A percentile compares a stretch with the other conserved stretches of the same genome.
Evolutionary conservation across 2,797 vertebrate species (phyloP).

Genomic region (Pseudocheirus occidentalis): DNA sequence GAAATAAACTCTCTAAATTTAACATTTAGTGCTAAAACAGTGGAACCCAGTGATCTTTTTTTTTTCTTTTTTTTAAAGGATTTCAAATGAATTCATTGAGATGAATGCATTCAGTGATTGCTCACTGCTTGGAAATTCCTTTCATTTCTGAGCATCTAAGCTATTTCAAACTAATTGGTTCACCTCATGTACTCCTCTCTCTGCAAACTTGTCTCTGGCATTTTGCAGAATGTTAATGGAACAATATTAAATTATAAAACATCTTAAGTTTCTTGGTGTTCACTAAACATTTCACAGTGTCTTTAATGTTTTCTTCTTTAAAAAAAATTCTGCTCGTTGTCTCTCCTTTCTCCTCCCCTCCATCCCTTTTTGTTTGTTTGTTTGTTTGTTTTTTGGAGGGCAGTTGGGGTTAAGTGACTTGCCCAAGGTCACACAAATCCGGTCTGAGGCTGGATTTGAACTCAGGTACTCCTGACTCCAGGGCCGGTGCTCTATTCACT

Average conservation of each 20-base stretch:
- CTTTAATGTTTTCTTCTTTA: background rate
- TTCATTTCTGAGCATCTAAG: background rate
- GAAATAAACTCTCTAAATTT: conserved; percentile 19
- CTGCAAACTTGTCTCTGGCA: conserved; percentile 23
- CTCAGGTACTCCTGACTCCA: too few species aligned
- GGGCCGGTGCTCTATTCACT: too few species aligned
- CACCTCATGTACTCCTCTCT: conserved; percentile 3
- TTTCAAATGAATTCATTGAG: background rate
- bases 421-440: too few species aligned
- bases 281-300: background rate
- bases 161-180: background rate
- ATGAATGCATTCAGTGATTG: background rate
- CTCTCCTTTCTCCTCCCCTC: background rate
- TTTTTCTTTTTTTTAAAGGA: background rate
- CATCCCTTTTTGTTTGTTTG: background rate
- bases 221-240: conserved; percentile 65
- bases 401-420: too few species aligned
- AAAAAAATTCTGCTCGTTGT: background rate
- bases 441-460: too few species aligned
- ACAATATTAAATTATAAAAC: conserved; percentile 51
- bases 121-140: background rate
- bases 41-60: background rate
- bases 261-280: conserved; percentile 36
- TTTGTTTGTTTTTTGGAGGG: too few species aligned
- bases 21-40: conserved; percentile 11